Base-by-base conservation (phyloP, 2,113 vertebrate species). In the Paralichthys olivaceus region DNA sequence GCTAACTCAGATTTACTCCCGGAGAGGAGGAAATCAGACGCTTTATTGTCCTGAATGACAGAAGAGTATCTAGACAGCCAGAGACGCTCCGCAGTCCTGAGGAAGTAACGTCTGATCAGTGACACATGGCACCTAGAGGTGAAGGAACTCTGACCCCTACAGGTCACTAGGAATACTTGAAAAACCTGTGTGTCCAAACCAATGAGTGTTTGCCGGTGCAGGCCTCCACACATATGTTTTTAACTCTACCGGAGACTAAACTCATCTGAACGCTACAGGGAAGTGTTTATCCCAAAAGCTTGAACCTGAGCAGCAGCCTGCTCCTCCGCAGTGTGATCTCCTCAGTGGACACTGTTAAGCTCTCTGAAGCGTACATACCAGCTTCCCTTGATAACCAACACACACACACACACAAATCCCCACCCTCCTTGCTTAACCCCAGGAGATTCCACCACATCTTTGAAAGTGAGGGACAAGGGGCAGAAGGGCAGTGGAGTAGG, bases 141-240 rank as follows among this genome's bases (percentile, higher is more conserved):
- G 71, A 87, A 77, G 71, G 84, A 84, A 90, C 85, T 89, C 78
- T 87, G 89, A 92, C 89, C 87, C 81, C 80, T 91, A 61, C 72
- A 91, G 89, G 87, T 92, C 70, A 80, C 60, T n/a, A 40, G 59
- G 61, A 81, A 84, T 40, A 84, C 28, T 49, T 51, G 17, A 34
- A 13, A 67, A 66, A 64, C n/a, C 14, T 6, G 29, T 7, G 28
- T 62, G 64, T 62, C 62, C 8, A 64, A 25, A 34, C 63, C 4
- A 54, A 53, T 45, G 71, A 28, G 53, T 45, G n/a, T 47, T 25
- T 45, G 47, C 8, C 47, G 40, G 57, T 53, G 37, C 19, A 55
- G 20, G 20, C 34, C 20, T 55, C 23, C 22, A 0, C 49, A 58
- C 61, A 74, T 19, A 2, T 69, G 56, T 75, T 77, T 81, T 63